Evolutionary conservation across 2,797 vertebrate genomes (phyloP).

Genomic region (Petrocephalus sullivani): DNA sequence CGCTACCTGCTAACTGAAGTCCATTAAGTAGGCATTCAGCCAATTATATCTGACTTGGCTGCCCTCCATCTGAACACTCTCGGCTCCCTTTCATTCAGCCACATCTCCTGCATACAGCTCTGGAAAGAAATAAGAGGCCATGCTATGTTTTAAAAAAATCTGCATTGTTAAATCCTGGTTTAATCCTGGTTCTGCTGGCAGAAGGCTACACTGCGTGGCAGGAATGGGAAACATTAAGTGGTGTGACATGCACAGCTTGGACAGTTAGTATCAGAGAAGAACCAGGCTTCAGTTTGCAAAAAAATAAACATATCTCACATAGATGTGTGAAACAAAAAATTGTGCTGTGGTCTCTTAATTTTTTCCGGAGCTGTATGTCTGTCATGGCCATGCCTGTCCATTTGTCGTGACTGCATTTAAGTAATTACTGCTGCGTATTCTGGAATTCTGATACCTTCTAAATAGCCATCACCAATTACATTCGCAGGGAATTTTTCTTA

Average conservation of each 20-base stretch:
- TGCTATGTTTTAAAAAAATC: too few species aligned
- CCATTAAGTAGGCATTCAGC: not conserved
- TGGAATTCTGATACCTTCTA: not conserved
- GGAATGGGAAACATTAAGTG: too few species aligned
- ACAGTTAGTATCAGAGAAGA: too few species aligned
- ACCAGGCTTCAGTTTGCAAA: too few species aligned
- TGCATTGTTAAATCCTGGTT: too few species aligned
- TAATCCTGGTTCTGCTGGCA: too few species aligned
- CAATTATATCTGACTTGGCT: not conserved
- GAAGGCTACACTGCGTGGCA: too few species aligned
- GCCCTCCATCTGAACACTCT: not conserved
- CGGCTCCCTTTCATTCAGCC: not conserved
- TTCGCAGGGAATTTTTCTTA: not conserved
- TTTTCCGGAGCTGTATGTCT: not conserved
- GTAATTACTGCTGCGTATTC: not conserved
- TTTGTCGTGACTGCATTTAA: not conserved
- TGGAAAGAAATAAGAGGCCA: too few species aligned
- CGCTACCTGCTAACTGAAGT: not conserved
- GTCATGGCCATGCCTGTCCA: not conserved
- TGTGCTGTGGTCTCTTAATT: too few species aligned
- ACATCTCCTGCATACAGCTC: not conserved
- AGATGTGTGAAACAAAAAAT: too few species aligned
- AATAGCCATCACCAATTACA: not conserved
- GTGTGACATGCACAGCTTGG: too few species aligned
- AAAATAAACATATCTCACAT: too few species aligned